Base-by-base conservation (phyloP, 1,140 invertebrate species). In the Ericerus pela region DNA sequence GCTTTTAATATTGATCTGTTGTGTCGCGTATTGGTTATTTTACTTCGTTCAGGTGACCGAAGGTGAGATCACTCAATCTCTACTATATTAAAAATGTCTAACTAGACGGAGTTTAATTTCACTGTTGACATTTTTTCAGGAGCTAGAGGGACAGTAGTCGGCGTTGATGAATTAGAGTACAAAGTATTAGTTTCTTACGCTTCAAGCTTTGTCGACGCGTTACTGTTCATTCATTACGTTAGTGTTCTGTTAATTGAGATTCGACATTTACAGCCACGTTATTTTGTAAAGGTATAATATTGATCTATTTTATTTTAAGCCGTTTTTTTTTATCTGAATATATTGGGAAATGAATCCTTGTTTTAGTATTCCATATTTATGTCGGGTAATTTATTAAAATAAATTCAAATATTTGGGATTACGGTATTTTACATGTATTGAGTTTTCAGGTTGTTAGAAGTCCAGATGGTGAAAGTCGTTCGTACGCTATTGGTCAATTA, bases 11-110 rank as follows among this genome's bases (percentile, higher is more conserved):
- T 80, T 92, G 51, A 77, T 97, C 11, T 88, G 93, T 67, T 89
- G 85, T 55, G 93, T 96, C 73, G 84, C 91, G 14, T 96, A 92
- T 72, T 99, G 95, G 94, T 73, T 98, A 0, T 98, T 98, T 70
- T 99, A 96, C 67, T 82, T 90, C 62, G 89, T 94, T 38, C 83
- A 84, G 70, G 72, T 84, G 64, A 66, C 62, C 20, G 61, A 66
- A 57, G 62, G 63, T 66, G 59, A 16, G n/a, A 33, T 8, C n/a
- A 33, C 30, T 33, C 30, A 33, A 33, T 33, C 30, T 33, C 30
- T n/a, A n/a, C 30, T n/a, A 33, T 33, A 16, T n/a, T n/a, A n/a
- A n/a, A n/a, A n/a, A n/a, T n/a, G n/a, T n/a, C n/a, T n/a, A n/a
- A n/a, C n/a, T n/a, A n/a, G n/a, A n/a, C n/a, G n/a, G n/a, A n/a